phyloP scores from a whole-genome alignment of 2,797 vertebrate species.

The Anabas testudineus region DNA sequence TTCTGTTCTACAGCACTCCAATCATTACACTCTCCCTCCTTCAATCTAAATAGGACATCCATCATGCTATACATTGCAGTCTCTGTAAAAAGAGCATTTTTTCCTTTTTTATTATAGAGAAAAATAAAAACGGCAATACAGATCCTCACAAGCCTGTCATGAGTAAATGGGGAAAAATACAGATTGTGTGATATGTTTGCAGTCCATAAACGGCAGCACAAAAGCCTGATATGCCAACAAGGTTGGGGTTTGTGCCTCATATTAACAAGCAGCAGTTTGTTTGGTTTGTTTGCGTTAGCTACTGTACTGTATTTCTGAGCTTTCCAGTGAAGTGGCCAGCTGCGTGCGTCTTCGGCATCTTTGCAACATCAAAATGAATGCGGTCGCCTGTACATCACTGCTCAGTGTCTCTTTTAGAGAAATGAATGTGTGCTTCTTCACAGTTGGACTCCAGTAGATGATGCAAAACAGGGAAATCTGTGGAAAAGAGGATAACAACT shows the following conservation, averaged over 20 bases:
- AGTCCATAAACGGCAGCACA: constrained; percentile 42
- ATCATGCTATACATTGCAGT: constrained; percentile 75
- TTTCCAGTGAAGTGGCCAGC: constrained; percentile 51
- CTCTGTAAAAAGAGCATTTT: constrained; percentile 34
- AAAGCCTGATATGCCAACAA: constrained; percentile 54
- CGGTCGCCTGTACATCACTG: constrained; percentile 68
- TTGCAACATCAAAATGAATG: constrained; percentile 61
- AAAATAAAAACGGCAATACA: constrained; percentile 59
- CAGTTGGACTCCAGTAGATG: constrained; percentile 84
- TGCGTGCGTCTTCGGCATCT: constrained; percentile 26
- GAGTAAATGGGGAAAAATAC: constrained; percentile 52
- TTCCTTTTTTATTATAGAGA: constrained; percentile 39
- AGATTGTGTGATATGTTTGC: constrained; percentile 54
- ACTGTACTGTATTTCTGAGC: constrained; percentile 24
- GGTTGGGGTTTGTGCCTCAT: constrained; percentile 43
- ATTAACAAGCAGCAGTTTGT: constrained; percentile 65
- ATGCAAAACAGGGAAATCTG: constrained; percentile 79
- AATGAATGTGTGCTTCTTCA: constrained; percentile 78
- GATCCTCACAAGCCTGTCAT: constrained; percentile 54
- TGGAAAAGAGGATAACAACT: constrained; percentile 29
- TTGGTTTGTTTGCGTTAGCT: constrained; percentile 63
- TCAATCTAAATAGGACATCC: constrained; percentile 59
- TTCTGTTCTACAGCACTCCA: constrained; percentile 41
- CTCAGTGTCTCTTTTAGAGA: constrained; percentile 62
- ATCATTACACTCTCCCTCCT: constrained; percentile 45